These are phyloP conservation scores for Grus americana DNA, from an alignment of 2,113 vertebrate genomes.

Conservation along the genomic window DNA sequence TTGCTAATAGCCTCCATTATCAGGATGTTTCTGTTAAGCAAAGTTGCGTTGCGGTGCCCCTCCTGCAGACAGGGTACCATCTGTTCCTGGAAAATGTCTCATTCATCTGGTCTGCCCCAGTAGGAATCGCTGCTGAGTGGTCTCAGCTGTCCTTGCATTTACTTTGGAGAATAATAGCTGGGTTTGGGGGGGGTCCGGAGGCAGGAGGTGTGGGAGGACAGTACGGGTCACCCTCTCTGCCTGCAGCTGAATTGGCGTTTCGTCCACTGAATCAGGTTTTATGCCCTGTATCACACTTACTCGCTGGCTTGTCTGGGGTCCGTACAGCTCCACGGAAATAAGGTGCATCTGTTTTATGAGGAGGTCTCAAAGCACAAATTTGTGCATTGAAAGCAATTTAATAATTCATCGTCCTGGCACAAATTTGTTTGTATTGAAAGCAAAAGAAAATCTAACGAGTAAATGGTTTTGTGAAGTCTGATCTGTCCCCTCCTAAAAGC, in stretches of 20 bases:
- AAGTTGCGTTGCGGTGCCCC: slow-evolving; percentile 27
- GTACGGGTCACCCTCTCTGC: background rate
- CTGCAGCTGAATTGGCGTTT: background rate
- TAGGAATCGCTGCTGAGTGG: slow-evolving; percentile 27
- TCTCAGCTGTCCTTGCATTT: slow-evolving; percentile 49
- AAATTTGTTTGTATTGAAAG: background rate
- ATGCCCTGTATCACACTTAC: background rate
- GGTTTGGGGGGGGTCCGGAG: background rate
- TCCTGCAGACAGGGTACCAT: slow-evolving; percentile 61
- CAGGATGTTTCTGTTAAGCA: slow-evolving; percentile 38
- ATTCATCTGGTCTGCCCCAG: slow-evolving; percentile 39
- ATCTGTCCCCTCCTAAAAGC: background rate
- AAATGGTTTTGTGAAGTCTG: background rate
- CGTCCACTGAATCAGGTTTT: background rate
- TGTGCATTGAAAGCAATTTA: background rate
- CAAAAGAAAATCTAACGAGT: background rate
- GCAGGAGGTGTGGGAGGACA: background rate
- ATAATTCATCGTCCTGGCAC: background rate
- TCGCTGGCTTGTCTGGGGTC: background rate
- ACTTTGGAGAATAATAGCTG: slow-evolving; percentile 56
- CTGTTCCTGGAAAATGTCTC: slow-evolving; percentile 66
- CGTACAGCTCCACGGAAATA: background rate
- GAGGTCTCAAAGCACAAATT: background rate
- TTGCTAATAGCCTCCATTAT: slow-evolving; percentile 41
- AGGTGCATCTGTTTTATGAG: background rate